A percentile compares a stretch with the other conserved stretches of the same genome.
Conservation (phyloP, 1,140 invertebrate genomes). For the Galleria mellonella region DNA sequence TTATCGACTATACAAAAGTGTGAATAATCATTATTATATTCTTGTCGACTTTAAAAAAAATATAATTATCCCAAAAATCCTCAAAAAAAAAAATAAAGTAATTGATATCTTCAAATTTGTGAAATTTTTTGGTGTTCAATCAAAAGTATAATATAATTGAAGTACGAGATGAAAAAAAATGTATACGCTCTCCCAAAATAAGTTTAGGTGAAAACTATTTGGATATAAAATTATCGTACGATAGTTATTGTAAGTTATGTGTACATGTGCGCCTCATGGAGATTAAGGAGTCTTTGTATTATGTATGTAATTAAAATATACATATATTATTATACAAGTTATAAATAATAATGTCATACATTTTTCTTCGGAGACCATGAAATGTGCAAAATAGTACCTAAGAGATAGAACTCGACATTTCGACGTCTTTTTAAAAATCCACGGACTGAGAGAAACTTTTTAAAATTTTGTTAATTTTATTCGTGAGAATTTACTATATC, state of each 20-base stretch:
- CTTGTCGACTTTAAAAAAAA: slow-evolving; percentile 70
- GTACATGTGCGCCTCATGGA: slow-evolving; percentile 67
- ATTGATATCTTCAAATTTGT: slow-evolving; percentile 67
- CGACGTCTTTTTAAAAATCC: slow-evolving; percentile 22
- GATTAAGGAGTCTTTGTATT: slow-evolving; percentile 72
- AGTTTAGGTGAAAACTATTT: slow-evolving; percentile 68
- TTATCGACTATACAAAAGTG: slow-evolving; percentile 74
- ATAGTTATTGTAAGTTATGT: slow-evolving; percentile 62
- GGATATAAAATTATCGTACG: slow-evolving; percentile 68
- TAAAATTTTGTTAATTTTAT: neutral
- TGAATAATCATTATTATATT: slow-evolving; percentile 73
- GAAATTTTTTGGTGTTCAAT: slow-evolving; percentile 72
- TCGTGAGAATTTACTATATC: slow-evolving; percentile 19
- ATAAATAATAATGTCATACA: slow-evolving; percentile 61
- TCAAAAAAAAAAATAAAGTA: slow-evolving; percentile 44
- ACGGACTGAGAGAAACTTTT: slow-evolving; percentile 2
- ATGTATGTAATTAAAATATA: slow-evolving; percentile 71
- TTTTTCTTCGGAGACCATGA: slow-evolving; percentile 63
- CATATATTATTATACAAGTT: slow-evolving; percentile 73
- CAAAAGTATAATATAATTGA: slow-evolving; percentile 57
- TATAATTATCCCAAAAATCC: slow-evolving; percentile 63
- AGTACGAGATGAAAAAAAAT: slow-evolving; percentile 58
- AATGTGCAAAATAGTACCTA: slow-evolving; percentile 40
- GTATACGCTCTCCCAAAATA: slow-evolving; percentile 70
- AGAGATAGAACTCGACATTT: slow-evolving; percentile 44